These are phyloP conservation scores for Naja naja DNA, from an alignment of 2,113 vertebrate species.

Conservation along the genomic window DNA sequence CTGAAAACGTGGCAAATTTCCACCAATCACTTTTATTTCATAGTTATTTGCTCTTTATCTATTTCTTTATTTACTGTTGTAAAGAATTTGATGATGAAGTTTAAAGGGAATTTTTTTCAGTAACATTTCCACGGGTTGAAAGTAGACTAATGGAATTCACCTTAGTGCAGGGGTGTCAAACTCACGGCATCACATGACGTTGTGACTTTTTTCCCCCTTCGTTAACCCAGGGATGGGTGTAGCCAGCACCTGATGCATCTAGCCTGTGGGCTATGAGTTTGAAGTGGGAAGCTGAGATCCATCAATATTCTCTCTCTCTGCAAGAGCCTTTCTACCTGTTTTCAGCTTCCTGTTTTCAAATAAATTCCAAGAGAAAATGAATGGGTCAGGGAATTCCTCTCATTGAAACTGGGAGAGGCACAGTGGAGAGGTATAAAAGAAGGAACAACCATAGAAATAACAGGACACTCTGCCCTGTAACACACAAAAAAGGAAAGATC, in stretches of 20 bases:
- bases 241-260: too few relatives aligned
- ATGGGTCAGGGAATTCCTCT: background rate
- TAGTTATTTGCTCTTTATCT: background rate
- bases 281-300: background rate
- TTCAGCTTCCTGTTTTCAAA: background rate
- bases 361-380: background rate
- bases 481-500: background rate
- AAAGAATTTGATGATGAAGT: background rate
- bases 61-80: background rate
- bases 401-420: background rate
- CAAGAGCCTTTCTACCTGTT: background rate
- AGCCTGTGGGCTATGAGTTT: accelerated
- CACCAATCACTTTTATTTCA: background rate
- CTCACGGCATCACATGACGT: too few relatives aligned
- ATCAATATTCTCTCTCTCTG: background rate
- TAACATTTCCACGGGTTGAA: background rate
- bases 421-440: background rate
- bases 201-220: too few relatives aligned
- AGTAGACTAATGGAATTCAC: background rate
- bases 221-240: too few relatives aligned
- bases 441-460: background rate
- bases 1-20: background rate
- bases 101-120: background rate
- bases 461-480: background rate
- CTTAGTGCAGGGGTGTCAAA: background rate